These are phyloP conservation scores for Spilosoma lubricipeda DNA, from an alignment of 2,888 invertebrate genomes.

Conservation along the genomic window DNA sequence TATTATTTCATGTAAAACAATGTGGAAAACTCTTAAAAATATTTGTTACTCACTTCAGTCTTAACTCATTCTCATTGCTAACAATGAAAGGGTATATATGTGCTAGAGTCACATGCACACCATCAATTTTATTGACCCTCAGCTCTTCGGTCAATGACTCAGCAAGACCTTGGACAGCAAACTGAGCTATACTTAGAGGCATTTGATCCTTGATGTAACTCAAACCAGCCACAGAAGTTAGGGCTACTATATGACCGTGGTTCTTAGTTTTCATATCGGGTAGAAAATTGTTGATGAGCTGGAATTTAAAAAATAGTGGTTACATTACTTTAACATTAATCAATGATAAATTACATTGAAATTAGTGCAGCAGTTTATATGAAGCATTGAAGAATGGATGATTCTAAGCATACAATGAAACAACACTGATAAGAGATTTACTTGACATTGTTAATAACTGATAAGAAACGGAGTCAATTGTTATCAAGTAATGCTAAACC, in stretches of 20 bases:
- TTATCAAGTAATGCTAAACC: background rate
- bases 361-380: too few species aligned
- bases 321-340: background rate
- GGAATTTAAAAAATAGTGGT: conserved; percentile 39
- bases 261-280: conserved; percentile 87
- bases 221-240: conserved; percentile 88
- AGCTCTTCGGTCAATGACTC: conserved; percentile 88
- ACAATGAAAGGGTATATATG: conserved; percentile 89
- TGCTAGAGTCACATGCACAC: conserved; percentile 86
- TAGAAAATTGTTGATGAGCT: conserved; percentile 87
- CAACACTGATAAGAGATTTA: background rate
- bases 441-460: background rate
- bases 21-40: too few species aligned
- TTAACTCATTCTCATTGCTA: conserved; percentile 84
- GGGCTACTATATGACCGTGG: conserved; percentile 87
- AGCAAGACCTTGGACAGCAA: conserved; percentile 88
- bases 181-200: conserved; percentile 88
- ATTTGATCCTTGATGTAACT: conserved; percentile 86
- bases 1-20: too few species aligned
- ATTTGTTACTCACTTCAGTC: conserved; percentile 77
- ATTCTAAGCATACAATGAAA: background rate
- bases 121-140: conserved; percentile 83
- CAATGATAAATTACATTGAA: too few species aligned
- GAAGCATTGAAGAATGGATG: background rate
- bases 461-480: background rate